Base-by-base conservation (phyloP, 1,140 invertebrate genomes). In the Patella vulgata region DNA sequence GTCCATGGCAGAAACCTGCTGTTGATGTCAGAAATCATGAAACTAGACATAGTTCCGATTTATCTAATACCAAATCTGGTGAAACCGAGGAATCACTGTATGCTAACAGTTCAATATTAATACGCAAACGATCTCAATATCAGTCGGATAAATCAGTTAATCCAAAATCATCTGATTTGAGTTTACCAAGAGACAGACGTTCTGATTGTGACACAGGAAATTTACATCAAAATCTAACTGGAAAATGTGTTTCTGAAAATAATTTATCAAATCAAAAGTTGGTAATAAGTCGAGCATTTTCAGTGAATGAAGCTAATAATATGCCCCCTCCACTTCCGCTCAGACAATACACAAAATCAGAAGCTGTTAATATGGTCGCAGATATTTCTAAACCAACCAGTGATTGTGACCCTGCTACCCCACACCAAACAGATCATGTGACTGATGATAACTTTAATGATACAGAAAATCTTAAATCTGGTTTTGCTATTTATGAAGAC, bases 91-190 rank as follows among this genome's bases (percentile, higher is more conserved):
- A 63, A 5, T 62, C 65, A 33, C 33, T 71, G n/a, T 71, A 71
- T 52, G 65, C 69, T 28, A 71, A 67, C 51, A 57, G 64, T 53
- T 63, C 66, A 58, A 59, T 70, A 21, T 46, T 70, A 28, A 44
- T 66, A 31, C 39, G 61, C 19, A 70, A 70, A 64, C 52, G 50
- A 59, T 64, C 68, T 55, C 60, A 63, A 33, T 65, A 59, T 44
- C 55, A 62, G 44, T 46, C 61, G 5, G 14, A 36, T 36, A 36
- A 36, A 14, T 36, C 33, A 36, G 33, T 36, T 8, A 36, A 5
- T 36, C 3, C 2, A 51, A 50, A 31, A 44, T 42, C 53, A 40
- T 3, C 42, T 17, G 27, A 31, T 31, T 19, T 51, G 47, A 0
- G 9, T 48, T 11, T 28, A 3, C 25, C 17, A 1, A 28, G 25